A percentile compares a stretch with the other conserved stretches of the same genome.
These are phyloP conservation scores for Helicorthomorpha holstii DNA, from an alignment of 1,140 invertebrate genomes.

Conservation along the genomic window DNA sequence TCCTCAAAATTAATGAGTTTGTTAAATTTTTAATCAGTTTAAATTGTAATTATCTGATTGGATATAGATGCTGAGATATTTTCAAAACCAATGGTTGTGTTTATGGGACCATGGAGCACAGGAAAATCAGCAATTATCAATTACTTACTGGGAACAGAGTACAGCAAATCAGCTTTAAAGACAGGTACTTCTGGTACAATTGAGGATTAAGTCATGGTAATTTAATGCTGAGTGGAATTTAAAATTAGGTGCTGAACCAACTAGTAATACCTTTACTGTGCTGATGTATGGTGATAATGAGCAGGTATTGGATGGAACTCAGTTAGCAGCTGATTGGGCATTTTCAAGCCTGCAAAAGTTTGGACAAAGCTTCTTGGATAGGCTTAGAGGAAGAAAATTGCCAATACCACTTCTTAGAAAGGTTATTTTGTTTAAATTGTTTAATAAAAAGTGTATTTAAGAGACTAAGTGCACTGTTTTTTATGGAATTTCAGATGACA, in stretches of 20 bases:
- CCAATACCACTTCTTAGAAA: slow-evolving; percentile 73
- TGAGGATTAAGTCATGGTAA: no score
- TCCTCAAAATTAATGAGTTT: background rate
- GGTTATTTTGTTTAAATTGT: slow-evolving; percentile 30
- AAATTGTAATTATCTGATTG: background rate
- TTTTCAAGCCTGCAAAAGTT: slow-evolving; percentile 88
- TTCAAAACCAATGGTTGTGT: slow-evolving; percentile 76
- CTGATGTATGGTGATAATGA: slow-evolving; percentile 71
- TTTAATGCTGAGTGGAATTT: background rate
- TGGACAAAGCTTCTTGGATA: slow-evolving; percentile 77
- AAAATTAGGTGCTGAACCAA: slow-evolving; percentile 67
- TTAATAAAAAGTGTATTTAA: background rate
- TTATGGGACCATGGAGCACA: slow-evolving; percentile 90
- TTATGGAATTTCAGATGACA: slow-evolving; percentile 48
- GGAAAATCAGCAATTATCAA: slow-evolving; percentile 90
- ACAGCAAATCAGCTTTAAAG: slow-evolving; percentile 57
- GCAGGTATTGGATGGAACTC: slow-evolving; percentile 72
- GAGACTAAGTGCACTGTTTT: background rate
- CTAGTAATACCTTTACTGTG: slow-evolving; percentile 57
- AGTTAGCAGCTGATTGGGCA: slow-evolving; percentile 79
- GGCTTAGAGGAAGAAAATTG: slow-evolving; percentile 61
- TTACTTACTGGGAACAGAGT: slow-evolving; percentile 74
- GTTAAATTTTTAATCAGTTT: background rate
- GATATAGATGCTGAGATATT: slow-evolving; percentile 74
- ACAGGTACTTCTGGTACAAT: slow-evolving; percentile 42